A percentile compares a stretch with the other conserved stretches of the same genome.
These are phyloP conservation scores for Clivina fossor DNA, from an alignment of 2,888 invertebrate genomes.

Conservation along the genomic window DNA sequence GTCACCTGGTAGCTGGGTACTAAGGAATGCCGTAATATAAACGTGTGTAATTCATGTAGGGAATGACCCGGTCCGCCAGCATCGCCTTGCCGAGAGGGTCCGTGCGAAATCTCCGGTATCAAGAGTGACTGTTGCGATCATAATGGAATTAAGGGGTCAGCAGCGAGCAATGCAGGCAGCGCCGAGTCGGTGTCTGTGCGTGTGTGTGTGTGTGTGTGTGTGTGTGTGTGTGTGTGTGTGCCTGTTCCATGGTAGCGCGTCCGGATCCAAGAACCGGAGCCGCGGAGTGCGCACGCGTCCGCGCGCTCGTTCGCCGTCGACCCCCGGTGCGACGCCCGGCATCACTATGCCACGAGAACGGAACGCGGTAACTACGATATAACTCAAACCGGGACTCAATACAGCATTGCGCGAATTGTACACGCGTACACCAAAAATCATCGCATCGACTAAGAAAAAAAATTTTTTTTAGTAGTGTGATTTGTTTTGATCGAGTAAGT, in stretches of 20 bases:
- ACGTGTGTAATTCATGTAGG: slow-evolving; percentile 11
- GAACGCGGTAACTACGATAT: too few relatives aligned
- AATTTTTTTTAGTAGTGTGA: too few relatives aligned
- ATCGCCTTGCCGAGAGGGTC: background rate
- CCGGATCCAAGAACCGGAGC: slow-evolving; percentile 32
- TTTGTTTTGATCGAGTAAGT: too few relatives aligned
- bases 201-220: too few relatives aligned
- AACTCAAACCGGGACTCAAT: too few relatives aligned
- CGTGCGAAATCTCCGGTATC: slow-evolving; percentile 44
- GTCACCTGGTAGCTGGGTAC: background rate
- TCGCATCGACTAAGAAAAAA: too few relatives aligned
- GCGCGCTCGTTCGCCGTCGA: slow-evolving; percentile 45
- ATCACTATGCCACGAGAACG: slow-evolving; percentile 45
- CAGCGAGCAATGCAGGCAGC: slow-evolving; percentile 2
- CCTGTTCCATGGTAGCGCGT: background rate
- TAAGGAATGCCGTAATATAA: background rate
- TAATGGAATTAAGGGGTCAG: slow-evolving; percentile 47
- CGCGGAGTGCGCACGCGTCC: slow-evolving; percentile 41
- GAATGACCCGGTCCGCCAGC: slow-evolving; percentile 1
- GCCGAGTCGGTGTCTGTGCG: background rate
- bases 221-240: background rate
- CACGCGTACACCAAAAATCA: too few relatives aligned
- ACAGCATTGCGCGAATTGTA: too few relatives aligned
- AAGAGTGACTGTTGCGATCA: slow-evolving; percentile 47
- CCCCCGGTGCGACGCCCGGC: slow-evolving; percentile 48